Percentiles rank a stretch among this genome's conserved stretches.
These are phyloP conservation scores for Heterotis niloticus DNA, from an alignment of 2,113 vertebrate genomes.

Conservation along the genomic window DNA sequence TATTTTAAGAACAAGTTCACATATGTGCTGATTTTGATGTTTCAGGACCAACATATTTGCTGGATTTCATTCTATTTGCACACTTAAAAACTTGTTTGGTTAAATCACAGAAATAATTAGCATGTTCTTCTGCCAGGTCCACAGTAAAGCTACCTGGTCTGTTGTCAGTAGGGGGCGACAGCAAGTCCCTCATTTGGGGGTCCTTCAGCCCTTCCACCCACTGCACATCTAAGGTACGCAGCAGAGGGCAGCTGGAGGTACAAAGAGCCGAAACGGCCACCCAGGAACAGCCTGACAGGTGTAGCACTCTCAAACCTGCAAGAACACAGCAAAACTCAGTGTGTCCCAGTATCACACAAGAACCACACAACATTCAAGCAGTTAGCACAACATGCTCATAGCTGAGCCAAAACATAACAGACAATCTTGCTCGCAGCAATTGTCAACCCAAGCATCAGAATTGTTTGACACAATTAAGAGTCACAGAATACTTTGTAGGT, in stretches of 20 bases:
- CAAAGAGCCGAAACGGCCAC: constrained; percentile 90
- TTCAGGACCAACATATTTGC: too few species aligned
- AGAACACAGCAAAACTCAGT: background rate
- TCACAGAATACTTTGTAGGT: too few species aligned
- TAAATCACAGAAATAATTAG: too few species aligned
- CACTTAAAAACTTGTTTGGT: too few species aligned
- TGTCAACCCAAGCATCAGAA: background rate
- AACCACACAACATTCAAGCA: background rate
- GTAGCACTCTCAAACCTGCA: constrained; percentile 77
- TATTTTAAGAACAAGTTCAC: too few species aligned
- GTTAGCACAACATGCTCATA: too few species aligned
- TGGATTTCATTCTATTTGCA: too few species aligned
- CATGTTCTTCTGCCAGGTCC: too few species aligned
- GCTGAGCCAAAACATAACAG: background rate
- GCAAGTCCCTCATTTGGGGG: constrained; percentile 90
- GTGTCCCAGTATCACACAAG: background rate
- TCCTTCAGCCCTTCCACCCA: constrained; percentile 97
- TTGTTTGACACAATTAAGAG: too few species aligned
- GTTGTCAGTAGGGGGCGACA: constrained; percentile 90
- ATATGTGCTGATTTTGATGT: too few species aligned
- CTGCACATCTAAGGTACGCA: constrained; percentile 86
- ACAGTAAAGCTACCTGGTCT: constrained; percentile 74
- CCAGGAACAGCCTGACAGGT: constrained; percentile 91
- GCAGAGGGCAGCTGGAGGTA: constrained; percentile 87
- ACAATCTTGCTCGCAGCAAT: background rate